Percentiles rank a stretch among this genome's conserved stretches.
Evolutionary conservation across 2,888 invertebrate species (phyloP).

Genomic region (Pogonocherus hispidulus): DNA sequence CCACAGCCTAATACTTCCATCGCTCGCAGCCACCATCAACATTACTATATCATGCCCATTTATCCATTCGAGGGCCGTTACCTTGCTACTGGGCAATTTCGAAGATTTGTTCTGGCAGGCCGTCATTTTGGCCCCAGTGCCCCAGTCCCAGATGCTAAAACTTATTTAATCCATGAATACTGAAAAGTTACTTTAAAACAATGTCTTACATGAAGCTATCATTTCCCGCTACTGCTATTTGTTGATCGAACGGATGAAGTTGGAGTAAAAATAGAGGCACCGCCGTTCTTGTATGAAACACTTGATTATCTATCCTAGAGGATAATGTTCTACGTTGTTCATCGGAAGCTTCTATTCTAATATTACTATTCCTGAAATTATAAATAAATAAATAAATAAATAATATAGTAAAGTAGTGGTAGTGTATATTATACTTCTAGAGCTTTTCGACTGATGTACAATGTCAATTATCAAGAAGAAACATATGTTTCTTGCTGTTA

Average conservation of each 20-base stretch:
- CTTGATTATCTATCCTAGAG: constrained; percentile 83
- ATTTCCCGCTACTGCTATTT: constrained; percentile 88
- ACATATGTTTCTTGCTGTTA: too few species aligned
- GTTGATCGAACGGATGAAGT: constrained; percentile 93
- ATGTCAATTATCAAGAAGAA: too few species aligned
- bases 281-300: constrained; percentile 85
- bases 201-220: constrained; percentile 80
- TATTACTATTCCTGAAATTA: constrained; percentile 75
- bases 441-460: too few species aligned
- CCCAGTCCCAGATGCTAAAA: constrained; percentile 86
- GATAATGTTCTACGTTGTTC: constrained; percentile 74
- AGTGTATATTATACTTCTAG: too few species aligned
- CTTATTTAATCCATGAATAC: not conserved
- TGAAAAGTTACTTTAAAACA: not conserved
- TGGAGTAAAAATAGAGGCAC: constrained; percentile 83
- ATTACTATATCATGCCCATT: constrained; percentile 88
- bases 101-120: constrained; percentile 73
- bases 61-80: constrained; percentile 88
- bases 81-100: constrained; percentile 71
- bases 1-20: constrained; percentile 84
- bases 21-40: constrained; percentile 82
- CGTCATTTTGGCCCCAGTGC: constrained; percentile 79
- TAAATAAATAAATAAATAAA: too few species aligned
- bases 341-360: constrained; percentile 77
- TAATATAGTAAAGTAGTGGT: too few species aligned